Conservation (phyloP, 2,888 invertebrate species). For the Cheilosia grossa region DNA sequence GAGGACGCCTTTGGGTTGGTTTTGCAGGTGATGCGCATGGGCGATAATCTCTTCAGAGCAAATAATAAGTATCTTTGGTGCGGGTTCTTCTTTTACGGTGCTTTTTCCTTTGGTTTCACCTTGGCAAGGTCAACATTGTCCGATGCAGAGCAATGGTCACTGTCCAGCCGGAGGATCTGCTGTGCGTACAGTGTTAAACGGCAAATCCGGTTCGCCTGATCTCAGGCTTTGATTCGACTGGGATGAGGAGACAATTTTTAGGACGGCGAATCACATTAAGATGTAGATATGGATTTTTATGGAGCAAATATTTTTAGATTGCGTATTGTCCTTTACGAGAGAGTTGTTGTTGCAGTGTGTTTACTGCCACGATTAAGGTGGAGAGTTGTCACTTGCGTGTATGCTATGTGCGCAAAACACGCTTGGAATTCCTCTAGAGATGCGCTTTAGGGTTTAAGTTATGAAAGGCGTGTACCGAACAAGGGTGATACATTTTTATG, state of each 20-base stretch:
- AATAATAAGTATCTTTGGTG: constrained; percentile 65
- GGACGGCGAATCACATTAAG: constrained; percentile 68
- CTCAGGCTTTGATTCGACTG: constrained; percentile 34
- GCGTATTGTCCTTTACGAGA: constrained; percentile 43
- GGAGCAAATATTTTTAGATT: constrained; percentile 71
- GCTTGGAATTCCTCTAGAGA: constrained; percentile 48
- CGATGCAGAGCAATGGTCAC: constrained; percentile 25
- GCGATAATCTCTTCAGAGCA: constrained; percentile 73
- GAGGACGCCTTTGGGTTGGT: constrained; percentile 51
- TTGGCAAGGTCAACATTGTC: constrained; percentile 66
- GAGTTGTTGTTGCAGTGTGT: constrained; percentile 22
- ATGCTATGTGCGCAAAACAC: constrained; percentile 25
- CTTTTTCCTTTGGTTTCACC: constrained; percentile 63
- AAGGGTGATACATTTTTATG: constrained; percentile 27
- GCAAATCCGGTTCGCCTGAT: constrained; percentile 55
- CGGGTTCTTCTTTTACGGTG: constrained; percentile 55
- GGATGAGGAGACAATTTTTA: constrained; percentile 64
- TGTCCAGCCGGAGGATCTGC: constrained; percentile 50
- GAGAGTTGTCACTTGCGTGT: constrained; percentile 56
- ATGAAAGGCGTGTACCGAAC: constrained; percentile 20
- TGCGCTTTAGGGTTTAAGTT: constrained; percentile 51
- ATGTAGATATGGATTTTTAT: constrained; percentile 73
- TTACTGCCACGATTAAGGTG: constrained; percentile 38
- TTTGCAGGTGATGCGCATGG: constrained; percentile 68
- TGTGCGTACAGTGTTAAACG: constrained; percentile 58